These are phyloP conservation scores for Oligia fasciuncula DNA, from an alignment of 2,888 invertebrate genomes.

Conservation along the genomic window DNA sequence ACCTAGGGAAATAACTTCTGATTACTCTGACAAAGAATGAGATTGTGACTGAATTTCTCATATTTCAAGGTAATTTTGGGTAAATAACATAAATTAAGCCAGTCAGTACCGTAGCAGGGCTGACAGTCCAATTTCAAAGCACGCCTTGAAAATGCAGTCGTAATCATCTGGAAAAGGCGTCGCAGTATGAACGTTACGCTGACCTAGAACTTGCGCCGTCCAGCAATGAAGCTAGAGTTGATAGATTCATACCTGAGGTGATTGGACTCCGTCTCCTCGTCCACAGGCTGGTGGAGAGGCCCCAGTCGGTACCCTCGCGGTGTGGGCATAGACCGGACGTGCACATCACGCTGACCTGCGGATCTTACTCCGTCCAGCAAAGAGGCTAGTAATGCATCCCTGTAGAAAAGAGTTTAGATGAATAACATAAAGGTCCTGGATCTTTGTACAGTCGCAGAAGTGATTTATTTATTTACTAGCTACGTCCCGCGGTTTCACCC, in stretches of 20 bases:
- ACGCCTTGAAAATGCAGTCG: neutral
- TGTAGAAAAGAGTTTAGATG: conserved; percentile 27
- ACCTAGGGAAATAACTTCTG: neutral
- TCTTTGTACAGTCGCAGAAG: neutral
- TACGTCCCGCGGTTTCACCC: too few relatives aligned
- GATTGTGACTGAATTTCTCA: neutral
- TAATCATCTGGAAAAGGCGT: neutral
- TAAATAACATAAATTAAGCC: neutral
- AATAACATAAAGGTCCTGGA: neutral
- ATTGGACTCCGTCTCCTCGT: conserved; percentile 98
- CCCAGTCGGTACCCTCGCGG: conserved; percentile 96
- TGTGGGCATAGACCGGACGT: conserved; percentile 96
- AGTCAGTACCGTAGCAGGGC: neutral
- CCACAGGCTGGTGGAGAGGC: conserved; percentile 96
- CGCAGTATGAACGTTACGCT: conserved; percentile 76
- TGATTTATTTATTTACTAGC: neutral
- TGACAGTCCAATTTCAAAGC: neutral
- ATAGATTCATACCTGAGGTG: conserved; percentile 91
- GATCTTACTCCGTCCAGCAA: conserved; percentile 98
- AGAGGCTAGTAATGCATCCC: conserved; percentile 98
- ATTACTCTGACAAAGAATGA: neutral
- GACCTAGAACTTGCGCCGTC: neutral
- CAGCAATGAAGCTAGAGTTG: neutral
- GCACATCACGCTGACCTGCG: conserved; percentile 98
- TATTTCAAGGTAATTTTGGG: too few relatives aligned